Evolutionary conservation across 2,797 vertebrate genomes (phyloP).

Genomic region (Numenius phaeopus): DNA sequence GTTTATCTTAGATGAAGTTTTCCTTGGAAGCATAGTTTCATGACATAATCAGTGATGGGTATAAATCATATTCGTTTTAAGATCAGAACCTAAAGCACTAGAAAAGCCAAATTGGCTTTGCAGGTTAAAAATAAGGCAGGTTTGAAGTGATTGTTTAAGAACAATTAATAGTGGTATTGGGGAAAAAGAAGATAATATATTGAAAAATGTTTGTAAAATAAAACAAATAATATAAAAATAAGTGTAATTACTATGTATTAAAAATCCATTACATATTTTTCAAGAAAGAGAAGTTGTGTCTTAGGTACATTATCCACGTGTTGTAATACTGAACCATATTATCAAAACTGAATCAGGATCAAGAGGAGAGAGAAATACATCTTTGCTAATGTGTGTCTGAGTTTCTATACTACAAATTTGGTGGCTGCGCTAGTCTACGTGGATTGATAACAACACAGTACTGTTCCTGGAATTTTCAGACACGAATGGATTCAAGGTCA

Average conservation of each 20-base stretch:
- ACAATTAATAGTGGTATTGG: background rate
- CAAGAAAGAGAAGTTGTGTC: background rate
- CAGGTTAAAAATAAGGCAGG: background rate
- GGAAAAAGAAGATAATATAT: background rate
- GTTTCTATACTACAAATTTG: background rate
- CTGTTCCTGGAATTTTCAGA: background rate
- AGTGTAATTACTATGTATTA: background rate
- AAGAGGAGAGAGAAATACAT: background rate
- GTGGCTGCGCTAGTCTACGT: background rate
- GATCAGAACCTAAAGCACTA: background rate
- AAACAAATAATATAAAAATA: background rate
- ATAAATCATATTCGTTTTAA: background rate
- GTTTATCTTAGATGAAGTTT: background rate
- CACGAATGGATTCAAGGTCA: background rate
- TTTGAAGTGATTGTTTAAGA: background rate
- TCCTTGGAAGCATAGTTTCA: background rate
- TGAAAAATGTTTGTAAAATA: background rate
- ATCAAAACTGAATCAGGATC: background rate
- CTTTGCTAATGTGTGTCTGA: background rate
- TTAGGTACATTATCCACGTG: no score
- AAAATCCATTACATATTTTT: background rate
- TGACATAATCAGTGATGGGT: background rate
- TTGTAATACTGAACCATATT: background rate
- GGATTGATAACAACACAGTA: background rate
- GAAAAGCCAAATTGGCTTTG: background rate